Evolutionary conservation across 2,113 vertebrate species (phyloP).

Genomic region (Odocoileus hemionus): DNA sequence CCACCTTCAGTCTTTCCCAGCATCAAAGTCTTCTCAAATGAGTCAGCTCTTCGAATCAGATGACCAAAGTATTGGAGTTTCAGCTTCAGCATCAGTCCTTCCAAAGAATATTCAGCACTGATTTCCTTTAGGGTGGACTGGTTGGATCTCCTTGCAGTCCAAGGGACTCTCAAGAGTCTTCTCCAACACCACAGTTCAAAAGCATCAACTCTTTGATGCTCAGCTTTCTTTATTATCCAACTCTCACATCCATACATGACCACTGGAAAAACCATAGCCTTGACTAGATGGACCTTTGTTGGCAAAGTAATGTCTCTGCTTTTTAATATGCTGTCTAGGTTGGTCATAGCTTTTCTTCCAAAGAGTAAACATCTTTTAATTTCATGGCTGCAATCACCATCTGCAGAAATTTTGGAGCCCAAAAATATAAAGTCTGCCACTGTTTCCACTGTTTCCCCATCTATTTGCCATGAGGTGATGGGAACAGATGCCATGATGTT

Average conservation of each 20-base stretch:
- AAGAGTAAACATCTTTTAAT: accelerated
- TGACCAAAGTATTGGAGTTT: not conserved
- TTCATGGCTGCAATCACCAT: not conserved
- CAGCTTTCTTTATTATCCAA: not conserved
- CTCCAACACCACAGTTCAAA: not conserved
- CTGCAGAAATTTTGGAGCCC: not conserved
- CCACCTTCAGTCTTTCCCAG: accelerated
- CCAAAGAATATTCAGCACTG: not conserved
- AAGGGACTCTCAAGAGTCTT: not conserved
- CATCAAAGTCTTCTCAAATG: not conserved
- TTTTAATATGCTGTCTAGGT: not conserved
- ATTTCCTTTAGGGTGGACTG: not conserved
- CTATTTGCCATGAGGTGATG: not conserved
- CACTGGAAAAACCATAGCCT: not conserved
- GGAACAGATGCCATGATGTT: not conserved
- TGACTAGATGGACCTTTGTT: not conserved
- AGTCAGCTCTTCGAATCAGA: not conserved
- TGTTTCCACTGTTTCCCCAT: not conserved
- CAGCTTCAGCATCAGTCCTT: not conserved
- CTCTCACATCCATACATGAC: not conserved
- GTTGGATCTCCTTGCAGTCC: not conserved
- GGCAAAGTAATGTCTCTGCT: not conserved
- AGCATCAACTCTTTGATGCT: not conserved
- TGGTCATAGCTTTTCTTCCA: not conserved
- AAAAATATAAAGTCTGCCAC: not conserved